Evolutionary conservation across 2,888 invertebrate genomes (phyloP).

Genomic region (Mellilla xanthometata): DNA sequence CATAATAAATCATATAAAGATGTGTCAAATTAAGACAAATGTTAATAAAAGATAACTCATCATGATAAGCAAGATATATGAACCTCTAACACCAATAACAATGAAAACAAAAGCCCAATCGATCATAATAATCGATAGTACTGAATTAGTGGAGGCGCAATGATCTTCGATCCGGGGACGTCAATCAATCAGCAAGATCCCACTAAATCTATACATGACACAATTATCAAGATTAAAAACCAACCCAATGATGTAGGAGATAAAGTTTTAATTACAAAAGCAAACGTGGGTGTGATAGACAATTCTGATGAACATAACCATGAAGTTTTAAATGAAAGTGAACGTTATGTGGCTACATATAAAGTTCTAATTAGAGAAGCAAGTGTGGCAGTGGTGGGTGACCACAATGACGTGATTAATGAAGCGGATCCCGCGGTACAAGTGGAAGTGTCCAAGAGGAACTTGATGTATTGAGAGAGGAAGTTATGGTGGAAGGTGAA

Average conservation of each 20-base stretch:
- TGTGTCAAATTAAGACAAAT: too few relatives aligned
- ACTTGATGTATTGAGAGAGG: slow-evolving; percentile 51
- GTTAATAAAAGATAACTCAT: background rate
- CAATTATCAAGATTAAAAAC: slow-evolving; percentile 30
- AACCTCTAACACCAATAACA: slow-evolving; percentile 6
- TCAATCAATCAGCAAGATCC: slow-evolving; percentile 74
- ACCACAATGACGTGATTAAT: slow-evolving; percentile 69
- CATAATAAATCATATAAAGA: too few relatives aligned
- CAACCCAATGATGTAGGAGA: slow-evolving; percentile 28
- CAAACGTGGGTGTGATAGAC: slow-evolving; percentile 40
- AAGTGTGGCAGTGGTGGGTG: slow-evolving; percentile 45
- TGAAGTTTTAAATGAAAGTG: slow-evolving; percentile 32
- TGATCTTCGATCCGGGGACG: slow-evolving; percentile 67
- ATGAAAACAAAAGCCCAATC: slow-evolving; percentile 37
- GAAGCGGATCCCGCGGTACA: slow-evolving; percentile 58
- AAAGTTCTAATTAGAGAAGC: slow-evolving; percentile 34
- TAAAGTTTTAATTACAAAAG: slow-evolving; percentile 37
- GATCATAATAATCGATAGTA: slow-evolving; percentile 59
- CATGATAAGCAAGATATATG: background rate
- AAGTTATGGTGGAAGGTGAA: too few relatives aligned
- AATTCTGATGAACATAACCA: slow-evolving; percentile 45
- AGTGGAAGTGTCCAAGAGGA: slow-evolving; percentile 62
- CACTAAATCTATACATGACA: slow-evolving; percentile 49
- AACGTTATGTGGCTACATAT: slow-evolving; percentile 31
- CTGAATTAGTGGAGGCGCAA: slow-evolving; percentile 59